phyloP scores from a whole-genome alignment of 2,888 invertebrate species.

The Dendrolimus pini region DNA sequence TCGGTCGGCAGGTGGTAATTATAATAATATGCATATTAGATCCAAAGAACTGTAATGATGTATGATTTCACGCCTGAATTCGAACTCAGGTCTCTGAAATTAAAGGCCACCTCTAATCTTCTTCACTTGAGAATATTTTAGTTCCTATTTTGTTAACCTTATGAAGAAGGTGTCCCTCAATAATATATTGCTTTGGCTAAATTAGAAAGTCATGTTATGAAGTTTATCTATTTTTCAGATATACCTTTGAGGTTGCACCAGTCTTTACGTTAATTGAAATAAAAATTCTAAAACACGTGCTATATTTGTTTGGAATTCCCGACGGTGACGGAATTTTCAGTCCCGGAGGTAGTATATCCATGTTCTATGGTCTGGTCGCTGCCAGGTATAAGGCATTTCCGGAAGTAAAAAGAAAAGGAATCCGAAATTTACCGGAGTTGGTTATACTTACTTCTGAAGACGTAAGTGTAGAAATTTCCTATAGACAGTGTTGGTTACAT shows the following conservation, averaged over 20 bases:
- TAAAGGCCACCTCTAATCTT: too few species aligned
- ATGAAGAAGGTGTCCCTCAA: too few species aligned
- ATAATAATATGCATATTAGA: too few species aligned
- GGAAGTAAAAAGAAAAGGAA: slow-evolving; percentile 81
- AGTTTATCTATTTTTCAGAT: slow-evolving; percentile 57
- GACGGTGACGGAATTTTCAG: slow-evolving; percentile 86
- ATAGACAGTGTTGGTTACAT: too few species aligned
- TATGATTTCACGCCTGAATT: too few species aligned
- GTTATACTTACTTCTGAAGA: slow-evolving; percentile 87
- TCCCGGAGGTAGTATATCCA: slow-evolving; percentile 87
- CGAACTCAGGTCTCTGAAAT: too few species aligned
- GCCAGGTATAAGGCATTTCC: slow-evolving; percentile 83
- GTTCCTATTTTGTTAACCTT: too few species aligned
- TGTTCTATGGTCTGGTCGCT: slow-evolving; percentile 85
- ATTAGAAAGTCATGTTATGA: too few species aligned
- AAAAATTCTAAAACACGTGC: slow-evolving; percentile 76
- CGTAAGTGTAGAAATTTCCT: slow-evolving; percentile 50
- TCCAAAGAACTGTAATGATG: too few species aligned
- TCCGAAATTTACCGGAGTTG: slow-evolving; percentile 78
- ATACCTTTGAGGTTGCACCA: slow-evolving; percentile 89
- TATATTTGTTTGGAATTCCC: slow-evolving; percentile 78
- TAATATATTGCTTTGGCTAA: too few species aligned
- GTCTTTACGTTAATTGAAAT: slow-evolving; percentile 86
- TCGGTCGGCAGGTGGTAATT: too few species aligned
- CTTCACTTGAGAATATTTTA: too few species aligned